Base-by-base conservation (phyloP, 1,140 invertebrate species). In the Lucilia cuprina region DNA sequence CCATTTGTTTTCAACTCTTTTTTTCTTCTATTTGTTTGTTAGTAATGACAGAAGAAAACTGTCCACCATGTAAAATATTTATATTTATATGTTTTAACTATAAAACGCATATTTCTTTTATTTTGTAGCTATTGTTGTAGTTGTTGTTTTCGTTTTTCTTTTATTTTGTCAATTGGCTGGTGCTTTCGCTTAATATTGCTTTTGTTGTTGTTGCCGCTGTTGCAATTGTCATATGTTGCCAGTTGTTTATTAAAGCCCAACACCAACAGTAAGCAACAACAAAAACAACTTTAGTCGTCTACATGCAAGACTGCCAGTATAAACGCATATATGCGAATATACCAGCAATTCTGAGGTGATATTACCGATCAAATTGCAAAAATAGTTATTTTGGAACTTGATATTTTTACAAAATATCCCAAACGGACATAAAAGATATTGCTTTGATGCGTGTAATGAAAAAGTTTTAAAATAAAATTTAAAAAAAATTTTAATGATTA, bases 181-280 rank as follows among this genome's bases (percentile, higher is more conserved):
- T 80, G 77, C 47, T 80, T 80, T 80, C 77, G 19, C 77, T 78
- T 17, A 49, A 17, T 47, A 10, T 41, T 80, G 47, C 19, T 49
- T 9, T 80, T 49, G 75, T 78, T 80, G 77, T 47, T 70, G 41
- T 80, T 80, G 35, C 17, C n/a, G 41, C 19, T 70, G 77, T 49
- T 49, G 41, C 21, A 47, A 30, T 41, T 78, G 77, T 41, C 34
- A 77, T 35, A 77, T 30, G 25, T 19, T 78, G 75, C 41, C 13
- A 50, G 41, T 80, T 80, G 77, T 80, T 80, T 80, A 80, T 49
- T 50, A 12, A 21, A 34, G 77, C 41, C 21, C n/a, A 80, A 49
- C 41, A 50, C 41, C 17, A 41, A 5, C 41, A 19, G n/a, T 34
- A 47, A 41, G 17, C n/a, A 17, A n/a, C 41, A 41, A 78, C 75